Conservation (phyloP, 2,888 invertebrate species). For the Saturnia pavonia region DNA sequence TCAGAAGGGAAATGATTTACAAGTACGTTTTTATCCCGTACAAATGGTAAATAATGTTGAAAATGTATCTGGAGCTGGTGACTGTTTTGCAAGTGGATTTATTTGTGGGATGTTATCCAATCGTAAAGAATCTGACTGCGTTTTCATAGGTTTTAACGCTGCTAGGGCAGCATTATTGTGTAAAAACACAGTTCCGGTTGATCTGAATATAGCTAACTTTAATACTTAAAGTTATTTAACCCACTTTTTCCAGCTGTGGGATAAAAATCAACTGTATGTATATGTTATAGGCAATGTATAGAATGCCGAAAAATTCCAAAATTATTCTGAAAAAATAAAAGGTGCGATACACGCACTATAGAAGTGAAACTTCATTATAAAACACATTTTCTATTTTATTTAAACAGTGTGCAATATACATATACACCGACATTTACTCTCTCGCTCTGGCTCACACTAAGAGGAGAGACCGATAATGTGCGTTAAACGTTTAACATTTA, state of each 20-base stretch:
- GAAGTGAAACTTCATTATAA: too few relatives aligned
- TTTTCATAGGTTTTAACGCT: constrained; percentile 83
- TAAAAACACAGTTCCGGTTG: constrained; percentile 81
- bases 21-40: constrained; percentile 62
- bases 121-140: constrained; percentile 79
- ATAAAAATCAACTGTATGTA: too few relatives aligned
- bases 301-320: too few relatives aligned
- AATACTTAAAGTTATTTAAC: not conserved
- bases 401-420: too few relatives aligned
- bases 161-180: constrained; percentile 83
- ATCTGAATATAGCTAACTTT: constrained; percentile 31
- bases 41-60: constrained; percentile 69
- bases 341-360: too few relatives aligned
- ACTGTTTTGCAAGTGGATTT: constrained; percentile 88
- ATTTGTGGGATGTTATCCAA: constrained; percentile 83
- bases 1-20: constrained; percentile 21
- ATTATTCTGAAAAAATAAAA: too few relatives aligned
- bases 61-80: constrained; percentile 93
- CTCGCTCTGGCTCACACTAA: too few relatives aligned
- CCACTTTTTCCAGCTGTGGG: not conserved
- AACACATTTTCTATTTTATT: too few relatives aligned
- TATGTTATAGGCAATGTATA: too few relatives aligned
- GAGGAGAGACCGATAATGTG: too few relatives aligned
- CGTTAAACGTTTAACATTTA: too few relatives aligned
- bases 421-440: too few relatives aligned